Evolutionary conservation across 2,113 vertebrate species (phyloP).

Genomic region (Fulmarus glacialis): DNA sequence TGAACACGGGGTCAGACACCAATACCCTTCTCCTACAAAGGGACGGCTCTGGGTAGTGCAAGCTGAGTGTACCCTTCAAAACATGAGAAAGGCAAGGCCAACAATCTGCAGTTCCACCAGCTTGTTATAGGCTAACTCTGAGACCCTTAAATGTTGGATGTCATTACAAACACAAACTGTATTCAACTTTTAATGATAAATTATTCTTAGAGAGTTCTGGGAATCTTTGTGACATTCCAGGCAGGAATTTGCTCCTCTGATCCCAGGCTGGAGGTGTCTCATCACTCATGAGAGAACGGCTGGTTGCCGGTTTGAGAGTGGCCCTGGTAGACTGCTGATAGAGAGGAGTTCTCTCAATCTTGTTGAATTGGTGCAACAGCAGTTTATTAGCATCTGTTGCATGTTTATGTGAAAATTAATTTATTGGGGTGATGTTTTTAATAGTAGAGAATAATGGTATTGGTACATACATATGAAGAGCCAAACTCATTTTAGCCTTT

Average conservation of each 20-base stretch:
- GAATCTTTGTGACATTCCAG: neutral
- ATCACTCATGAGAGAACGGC: rapidly evolving
- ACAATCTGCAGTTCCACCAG: neutral
- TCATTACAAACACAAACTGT: neutral
- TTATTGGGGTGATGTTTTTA: neutral
- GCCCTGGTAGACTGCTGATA: neutral
- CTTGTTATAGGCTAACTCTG: neutral
- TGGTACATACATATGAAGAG: neutral
- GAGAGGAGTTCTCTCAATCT: neutral
- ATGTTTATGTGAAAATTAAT: neutral
- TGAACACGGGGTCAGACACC: neutral
- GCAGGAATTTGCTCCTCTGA: neutral
- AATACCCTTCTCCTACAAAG: neutral
- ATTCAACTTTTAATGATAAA: neutral
- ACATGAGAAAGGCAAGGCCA: neutral
- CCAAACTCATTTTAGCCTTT: neutral
- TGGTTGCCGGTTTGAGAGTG: neutral
- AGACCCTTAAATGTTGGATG: neutral
- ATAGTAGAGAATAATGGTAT: neutral
- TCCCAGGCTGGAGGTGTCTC: neutral
- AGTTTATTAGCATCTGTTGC: neutral
- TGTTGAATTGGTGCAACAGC: neutral
- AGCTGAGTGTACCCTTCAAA: neutral
- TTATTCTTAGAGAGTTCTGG: neutral
- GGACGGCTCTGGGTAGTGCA: neutral